Evolutionary conservation across 1,140 invertebrate species (phyloP).

Genomic region (Trichomalopsis sarcophagae): DNA sequence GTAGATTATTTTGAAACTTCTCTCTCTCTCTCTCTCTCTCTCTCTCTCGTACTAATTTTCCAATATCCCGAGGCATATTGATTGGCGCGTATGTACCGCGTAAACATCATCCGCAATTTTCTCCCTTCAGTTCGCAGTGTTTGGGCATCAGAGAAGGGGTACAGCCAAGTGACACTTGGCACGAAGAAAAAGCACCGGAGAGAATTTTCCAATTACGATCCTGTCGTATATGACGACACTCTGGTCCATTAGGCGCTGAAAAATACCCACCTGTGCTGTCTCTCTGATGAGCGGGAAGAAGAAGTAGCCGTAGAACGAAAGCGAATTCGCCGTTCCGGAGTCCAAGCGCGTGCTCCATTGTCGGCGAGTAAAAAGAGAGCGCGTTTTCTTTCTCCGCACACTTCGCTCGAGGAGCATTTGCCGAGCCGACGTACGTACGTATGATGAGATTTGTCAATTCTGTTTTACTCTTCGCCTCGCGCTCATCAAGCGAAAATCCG

Average conservation of each 20-base stretch:
- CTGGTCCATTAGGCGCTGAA: not conserved
- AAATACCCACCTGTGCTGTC: not conserved
- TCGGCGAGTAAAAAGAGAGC: not conserved
- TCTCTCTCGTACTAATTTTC: too few relatives aligned
- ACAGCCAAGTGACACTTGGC: not conserved
- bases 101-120: not conserved
- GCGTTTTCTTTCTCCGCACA: not conserved
- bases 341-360: slow-evolving; percentile 19
- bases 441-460: not conserved
- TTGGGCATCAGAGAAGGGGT: not conserved
- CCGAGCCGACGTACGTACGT: not conserved
- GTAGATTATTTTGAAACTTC: slow-evolving; percentile 57
- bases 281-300: not conserved
- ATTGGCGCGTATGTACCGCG: too few relatives aligned
- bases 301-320: not conserved
- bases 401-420: not conserved
- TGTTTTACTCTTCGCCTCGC: not conserved
- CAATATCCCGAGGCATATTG: too few relatives aligned
- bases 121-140: not conserved
- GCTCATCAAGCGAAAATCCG: not conserved
- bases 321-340: not conserved
- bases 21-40: too few relatives aligned
- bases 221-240: not conserved
- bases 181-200: not conserved
- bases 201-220: slow-evolving; percentile 55